Evolutionary conservation across 2,888 invertebrate species (phyloP), one percentile per base, ranked within the genome.

Genomic region (Coremacera marginata): DNA sequence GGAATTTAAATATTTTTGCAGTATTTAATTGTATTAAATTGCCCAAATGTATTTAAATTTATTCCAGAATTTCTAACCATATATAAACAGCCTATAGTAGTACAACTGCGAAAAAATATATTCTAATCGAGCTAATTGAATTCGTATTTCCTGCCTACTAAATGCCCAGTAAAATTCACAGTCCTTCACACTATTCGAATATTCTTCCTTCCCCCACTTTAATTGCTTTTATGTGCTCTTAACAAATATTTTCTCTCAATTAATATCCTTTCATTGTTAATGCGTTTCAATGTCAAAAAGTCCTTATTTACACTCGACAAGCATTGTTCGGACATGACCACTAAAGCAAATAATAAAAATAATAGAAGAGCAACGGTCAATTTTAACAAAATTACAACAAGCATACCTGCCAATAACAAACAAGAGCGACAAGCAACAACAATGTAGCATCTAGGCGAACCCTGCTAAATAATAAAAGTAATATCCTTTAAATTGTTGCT

Each of bases 231-330:
- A 22, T 52, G 31, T 70, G 19, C 37, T 31, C 7, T n/a, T 16
- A 22, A n/a, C 31, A 51, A 84, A 85, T 86, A 86, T 84, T 57
- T 84, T 83, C 81, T 80, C 82, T 79, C 82, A 80, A 83, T 86
- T 84, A 86, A 86, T 82, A 81, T 81, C 79, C 81, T 81, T 62
- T 81, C 81, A 84, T 85, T 86, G 85, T 86, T 80, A 72, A 52
- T 78, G 63, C 81, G 81, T 79, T 81, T 85, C 78, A 84, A 83
- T 85, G 86, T 84, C 85, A 86, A 84, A 82, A 83, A 84, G 85
- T 82, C 80, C 81, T 80, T 71, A 51, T 51, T 51, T 14, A 14
- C 51, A 51, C 51, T 68, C 68, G 27, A 19, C 51, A 51, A 19
- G 37, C 67, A 37, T 49, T 51, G 22, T 68, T 51, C 27, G 49